These are phyloP conservation scores for Electrona antarctica DNA, from an alignment of 2,113 vertebrate genomes.

Conservation along the genomic window DNA sequence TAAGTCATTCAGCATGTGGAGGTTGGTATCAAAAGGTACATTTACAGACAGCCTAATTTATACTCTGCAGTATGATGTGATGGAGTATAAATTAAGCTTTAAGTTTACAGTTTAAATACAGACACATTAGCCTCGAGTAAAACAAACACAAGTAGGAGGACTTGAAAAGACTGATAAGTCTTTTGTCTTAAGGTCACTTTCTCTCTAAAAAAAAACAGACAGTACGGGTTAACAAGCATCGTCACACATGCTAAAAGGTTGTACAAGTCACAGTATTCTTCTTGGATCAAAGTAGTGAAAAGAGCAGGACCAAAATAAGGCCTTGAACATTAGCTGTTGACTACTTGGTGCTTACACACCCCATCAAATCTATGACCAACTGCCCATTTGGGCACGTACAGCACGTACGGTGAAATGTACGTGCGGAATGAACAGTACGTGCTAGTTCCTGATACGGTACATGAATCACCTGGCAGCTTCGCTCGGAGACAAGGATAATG, in stretches of 20 bases:
- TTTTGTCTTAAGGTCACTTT: constrained; percentile 70
- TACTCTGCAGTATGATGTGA: too few relatives aligned
- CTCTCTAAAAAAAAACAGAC: constrained; percentile 33
- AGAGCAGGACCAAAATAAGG: constrained; percentile 33
- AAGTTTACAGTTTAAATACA: constrained; percentile 46
- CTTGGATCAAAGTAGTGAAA: constrained; percentile 32
- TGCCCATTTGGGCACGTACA: neutral
- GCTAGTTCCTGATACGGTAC: constrained; percentile 41
- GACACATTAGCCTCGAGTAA: constrained; percentile 13
- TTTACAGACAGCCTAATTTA: constrained; percentile 20
- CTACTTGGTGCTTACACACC: constrained; percentile 27
- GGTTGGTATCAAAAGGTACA: constrained; percentile 36
- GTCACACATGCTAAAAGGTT: constrained; percentile 19
- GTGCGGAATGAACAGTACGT: constrained; percentile 11
- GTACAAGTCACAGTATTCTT: constrained; percentile 31
- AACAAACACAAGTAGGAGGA: constrained; percentile 17
- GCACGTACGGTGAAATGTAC: neutral
- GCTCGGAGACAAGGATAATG: neutral
- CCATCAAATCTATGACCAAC: constrained; percentile 34
- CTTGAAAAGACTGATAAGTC: neutral
- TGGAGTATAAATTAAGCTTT: too few relatives aligned
- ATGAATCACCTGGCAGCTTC: constrained; percentile 35
- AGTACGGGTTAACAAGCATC: constrained; percentile 24
- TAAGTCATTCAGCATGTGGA: constrained; percentile 45
- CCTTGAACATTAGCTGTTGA: constrained; percentile 20